Conservation (phyloP, 2,797 vertebrate species). For the Rhinophrynus dorsalis region DNA sequence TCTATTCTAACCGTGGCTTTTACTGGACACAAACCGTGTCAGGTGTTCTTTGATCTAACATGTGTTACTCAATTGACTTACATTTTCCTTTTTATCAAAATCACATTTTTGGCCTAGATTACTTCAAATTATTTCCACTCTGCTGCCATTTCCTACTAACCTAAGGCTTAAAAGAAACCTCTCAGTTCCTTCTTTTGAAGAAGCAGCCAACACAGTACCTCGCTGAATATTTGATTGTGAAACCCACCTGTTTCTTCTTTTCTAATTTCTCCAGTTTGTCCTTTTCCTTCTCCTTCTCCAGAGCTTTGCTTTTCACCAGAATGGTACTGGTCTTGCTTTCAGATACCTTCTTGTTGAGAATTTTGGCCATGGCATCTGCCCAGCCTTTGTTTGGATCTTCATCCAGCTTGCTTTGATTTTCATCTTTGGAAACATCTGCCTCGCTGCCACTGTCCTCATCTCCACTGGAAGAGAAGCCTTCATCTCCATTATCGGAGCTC, state of each 20-base stretch:
- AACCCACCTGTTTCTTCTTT: slow-evolving; percentile 77
- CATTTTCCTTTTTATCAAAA: slow-evolving; percentile 6
- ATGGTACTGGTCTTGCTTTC: slow-evolving; percentile 71
- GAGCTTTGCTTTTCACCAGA: slow-evolving; percentile 81
- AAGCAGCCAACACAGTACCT: neutral
- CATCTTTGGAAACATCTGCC: slow-evolving; percentile 44
- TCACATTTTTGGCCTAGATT: neutral
- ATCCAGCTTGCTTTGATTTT: slow-evolving; percentile 32
- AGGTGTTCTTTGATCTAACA: neutral
- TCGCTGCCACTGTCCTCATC: slow-evolving; percentile 66
- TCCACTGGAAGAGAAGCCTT: slow-evolving; percentile 52
- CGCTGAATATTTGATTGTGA: neutral
- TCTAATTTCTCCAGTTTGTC: slow-evolving; percentile 73
- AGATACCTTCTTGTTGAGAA: slow-evolving; percentile 79
- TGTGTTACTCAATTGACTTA: neutral
- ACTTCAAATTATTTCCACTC: neutral
- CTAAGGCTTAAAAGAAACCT: neutral
- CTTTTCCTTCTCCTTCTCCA: slow-evolving; percentile 77
- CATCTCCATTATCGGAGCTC: slow-evolving; percentile 54
- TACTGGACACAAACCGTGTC: neutral
- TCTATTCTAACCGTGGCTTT: neutral
- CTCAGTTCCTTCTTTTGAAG: neutral
- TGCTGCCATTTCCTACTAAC: neutral
- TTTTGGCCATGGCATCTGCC: slow-evolving; percentile 93
- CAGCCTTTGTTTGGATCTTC: slow-evolving; percentile 73